Evolutionary conservation across 2,113 vertebrate genomes (phyloP).

Genomic region (Paramormyrops kingsleyae): DNA sequence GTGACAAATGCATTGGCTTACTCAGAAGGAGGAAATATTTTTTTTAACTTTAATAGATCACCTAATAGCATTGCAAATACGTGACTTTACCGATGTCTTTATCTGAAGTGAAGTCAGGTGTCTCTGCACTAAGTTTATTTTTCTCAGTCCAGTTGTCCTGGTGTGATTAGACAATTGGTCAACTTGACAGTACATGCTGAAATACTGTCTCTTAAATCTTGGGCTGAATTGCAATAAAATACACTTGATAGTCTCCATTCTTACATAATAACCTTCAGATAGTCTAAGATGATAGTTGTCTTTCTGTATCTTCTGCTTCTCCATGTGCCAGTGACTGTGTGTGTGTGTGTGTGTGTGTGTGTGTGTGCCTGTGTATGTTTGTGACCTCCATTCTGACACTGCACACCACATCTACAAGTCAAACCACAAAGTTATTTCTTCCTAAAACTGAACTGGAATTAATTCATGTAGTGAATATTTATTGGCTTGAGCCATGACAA

Average conservation of each 20-base stretch:
- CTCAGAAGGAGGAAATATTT: not conserved
- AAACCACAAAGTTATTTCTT: not conserved
- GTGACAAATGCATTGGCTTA: not conserved
- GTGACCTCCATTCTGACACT: not conserved
- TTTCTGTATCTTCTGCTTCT: not conserved
- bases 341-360: not conserved
- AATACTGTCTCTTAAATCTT: not conserved
- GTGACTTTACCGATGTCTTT: not conserved
- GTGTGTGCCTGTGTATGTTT: not conserved
- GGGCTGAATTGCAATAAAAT: not conserved
- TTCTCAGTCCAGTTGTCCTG: not conserved
- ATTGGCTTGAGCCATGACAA: not conserved
- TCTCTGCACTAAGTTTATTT: not conserved
- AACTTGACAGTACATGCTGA: not conserved
- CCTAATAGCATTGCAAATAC: not conserved
- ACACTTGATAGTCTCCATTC: not conserved
- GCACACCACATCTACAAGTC: not conserved
- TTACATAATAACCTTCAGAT: not conserved
- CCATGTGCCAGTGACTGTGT: not conserved
- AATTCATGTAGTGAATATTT: not conserved
- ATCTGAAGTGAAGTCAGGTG: not conserved
- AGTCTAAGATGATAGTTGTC: not conserved
- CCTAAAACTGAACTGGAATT: not conserved
- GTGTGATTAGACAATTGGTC: not conserved
- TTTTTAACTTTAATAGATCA: not conserved